phyloP scores from a whole-genome alignment of 2,888 invertebrate species.

The Drosophila bunnanda region DNA sequence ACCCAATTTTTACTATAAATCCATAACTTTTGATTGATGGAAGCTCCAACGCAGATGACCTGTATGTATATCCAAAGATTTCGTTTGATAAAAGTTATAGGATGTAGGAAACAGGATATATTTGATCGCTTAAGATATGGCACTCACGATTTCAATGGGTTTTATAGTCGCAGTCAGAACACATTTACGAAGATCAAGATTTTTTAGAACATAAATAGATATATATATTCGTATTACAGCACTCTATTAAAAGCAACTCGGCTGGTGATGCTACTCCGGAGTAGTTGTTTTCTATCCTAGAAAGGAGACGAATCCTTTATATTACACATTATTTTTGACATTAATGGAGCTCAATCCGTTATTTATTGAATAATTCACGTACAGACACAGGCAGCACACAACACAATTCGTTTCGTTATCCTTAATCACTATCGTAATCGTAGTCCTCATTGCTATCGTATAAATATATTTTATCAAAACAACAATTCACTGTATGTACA shows the following conservation, averaged over 20 bases:
- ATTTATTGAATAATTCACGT: conserved; percentile 20
- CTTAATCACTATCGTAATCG: conserved; percentile 32
- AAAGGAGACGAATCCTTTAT: background rate
- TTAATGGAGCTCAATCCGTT: conserved; percentile 29
- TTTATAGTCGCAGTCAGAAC: no score
- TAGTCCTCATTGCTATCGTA: conserved; percentile 39
- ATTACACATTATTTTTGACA: conserved; percentile 4
- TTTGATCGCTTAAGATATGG: no score
- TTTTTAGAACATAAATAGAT: no score
- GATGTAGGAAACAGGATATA: no score
- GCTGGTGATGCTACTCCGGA: background rate
- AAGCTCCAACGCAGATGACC: background rate
- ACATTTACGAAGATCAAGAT: no score
- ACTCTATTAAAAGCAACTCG: no score
- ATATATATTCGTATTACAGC: no score
- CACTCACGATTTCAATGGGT: no score
- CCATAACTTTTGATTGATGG: background rate
- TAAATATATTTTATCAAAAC: conserved; percentile 76
- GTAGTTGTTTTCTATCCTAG: background rate
- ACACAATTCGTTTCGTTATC: conserved; percentile 25
- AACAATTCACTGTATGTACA: conserved; percentile 61
- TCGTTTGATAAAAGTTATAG: no score
- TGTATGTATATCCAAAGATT: background rate
- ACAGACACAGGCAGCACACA: conserved; percentile 25
- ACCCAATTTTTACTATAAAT: background rate